Conservation (phyloP, 2,797 vertebrate genomes). For the Thaleichthys pacificus region DNA sequence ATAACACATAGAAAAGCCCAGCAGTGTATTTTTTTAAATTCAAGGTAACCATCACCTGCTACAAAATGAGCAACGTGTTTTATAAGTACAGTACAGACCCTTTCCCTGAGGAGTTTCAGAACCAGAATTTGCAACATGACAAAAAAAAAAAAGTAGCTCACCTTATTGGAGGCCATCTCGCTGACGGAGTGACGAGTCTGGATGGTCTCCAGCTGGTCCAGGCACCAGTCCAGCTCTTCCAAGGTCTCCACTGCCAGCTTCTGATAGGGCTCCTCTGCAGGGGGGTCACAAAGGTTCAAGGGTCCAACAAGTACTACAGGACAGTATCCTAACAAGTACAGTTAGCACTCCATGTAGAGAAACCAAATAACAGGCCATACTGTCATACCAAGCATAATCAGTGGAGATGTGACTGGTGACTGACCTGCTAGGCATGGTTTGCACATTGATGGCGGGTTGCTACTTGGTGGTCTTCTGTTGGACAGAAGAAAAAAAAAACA, state of each 20-base stretch:
- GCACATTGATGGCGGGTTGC: slow-evolving; percentile 71
- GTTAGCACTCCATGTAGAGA: no score
- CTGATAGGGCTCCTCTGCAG: slow-evolving; percentile 85
- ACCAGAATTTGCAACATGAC: neutral
- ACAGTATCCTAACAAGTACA: no score
- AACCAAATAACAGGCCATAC: no score
- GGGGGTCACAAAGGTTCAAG: slow-evolving; percentile 12
- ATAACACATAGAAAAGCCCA: no score
- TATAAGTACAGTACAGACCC: no score
- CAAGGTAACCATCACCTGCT: no score
- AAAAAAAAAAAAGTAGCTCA: slow-evolving; percentile 48
- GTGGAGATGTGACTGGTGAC: slow-evolving; percentile 30
- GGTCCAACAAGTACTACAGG: neutral
- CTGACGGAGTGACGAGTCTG: slow-evolving; percentile 90
- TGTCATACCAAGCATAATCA: neutral
- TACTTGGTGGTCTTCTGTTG: slow-evolving; percentile 72
- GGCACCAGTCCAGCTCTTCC: slow-evolving; percentile 95
- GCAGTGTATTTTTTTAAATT: no score
- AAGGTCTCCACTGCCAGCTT: slow-evolving; percentile 86
- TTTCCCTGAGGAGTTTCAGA: no score
- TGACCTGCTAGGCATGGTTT: slow-evolving; percentile 81
- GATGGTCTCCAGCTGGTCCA: slow-evolving; percentile 93
- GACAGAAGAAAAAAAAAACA: neutral
- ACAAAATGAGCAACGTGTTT: no score
- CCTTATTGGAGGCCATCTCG: slow-evolving; percentile 97